Conservation (phyloP, 2,797 vertebrate genomes). For the Leucoraja ocellata region DNA sequence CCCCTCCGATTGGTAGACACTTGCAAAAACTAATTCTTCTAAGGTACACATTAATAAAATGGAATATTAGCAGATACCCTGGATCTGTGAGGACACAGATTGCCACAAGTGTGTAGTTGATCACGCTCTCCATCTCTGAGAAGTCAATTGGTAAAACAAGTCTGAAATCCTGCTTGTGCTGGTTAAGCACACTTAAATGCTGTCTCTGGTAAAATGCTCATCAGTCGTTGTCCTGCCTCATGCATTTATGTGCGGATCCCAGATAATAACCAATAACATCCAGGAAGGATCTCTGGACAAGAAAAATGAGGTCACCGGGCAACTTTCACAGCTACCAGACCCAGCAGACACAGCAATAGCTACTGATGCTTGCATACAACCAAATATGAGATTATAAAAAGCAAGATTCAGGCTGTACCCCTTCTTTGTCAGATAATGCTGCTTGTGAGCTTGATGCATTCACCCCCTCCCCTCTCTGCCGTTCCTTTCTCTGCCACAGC, state of each 20-base stretch:
- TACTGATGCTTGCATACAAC: neutral
- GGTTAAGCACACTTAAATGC: too few species aligned
- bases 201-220: neutral
- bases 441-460: neutral
- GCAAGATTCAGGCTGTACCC: neutral
- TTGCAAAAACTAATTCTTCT: neutral
- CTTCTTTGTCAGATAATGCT: neutral
- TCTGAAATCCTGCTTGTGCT: neutral
- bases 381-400: neutral
- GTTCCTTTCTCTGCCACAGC: too few species aligned
- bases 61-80: neutral
- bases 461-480: neutral
- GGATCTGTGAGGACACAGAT: neutral
- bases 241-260: neutral
- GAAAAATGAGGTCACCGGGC: neutral
- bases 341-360: neutral
- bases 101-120: neutral
- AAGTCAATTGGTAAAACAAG: neutral
- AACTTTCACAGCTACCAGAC: neutral
- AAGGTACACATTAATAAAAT: neutral
- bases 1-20: neutral
- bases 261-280: neutral
- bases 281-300: neutral
- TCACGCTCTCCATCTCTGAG: neutral
- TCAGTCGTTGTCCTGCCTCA: too few species aligned